Conservation (phyloP, 1,140 invertebrate genomes). For the Parapsyche elsis region DNA sequence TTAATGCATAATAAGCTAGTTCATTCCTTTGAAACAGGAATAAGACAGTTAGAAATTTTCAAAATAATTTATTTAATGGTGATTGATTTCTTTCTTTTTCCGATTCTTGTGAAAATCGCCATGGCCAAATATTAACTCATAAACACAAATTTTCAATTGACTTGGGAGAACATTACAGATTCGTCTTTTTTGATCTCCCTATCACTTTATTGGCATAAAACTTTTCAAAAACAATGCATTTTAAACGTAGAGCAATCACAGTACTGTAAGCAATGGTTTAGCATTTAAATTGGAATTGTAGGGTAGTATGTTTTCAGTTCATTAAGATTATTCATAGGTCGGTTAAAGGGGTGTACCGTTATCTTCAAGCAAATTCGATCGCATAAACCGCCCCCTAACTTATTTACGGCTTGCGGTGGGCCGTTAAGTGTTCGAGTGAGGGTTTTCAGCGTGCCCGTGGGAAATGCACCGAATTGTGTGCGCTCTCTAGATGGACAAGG, state of each 20-base stretch:
- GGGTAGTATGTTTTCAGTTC: neutral
- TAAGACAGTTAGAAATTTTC: no score
- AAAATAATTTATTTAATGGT: no score
- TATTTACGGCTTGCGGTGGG: constrained; percentile 11
- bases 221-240: no score
- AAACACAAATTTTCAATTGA: constrained; percentile 1
- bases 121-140: neutral
- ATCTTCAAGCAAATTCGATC: neutral
- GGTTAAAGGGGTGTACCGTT: neutral
- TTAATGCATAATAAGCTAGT: no score
- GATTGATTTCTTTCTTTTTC: no score
- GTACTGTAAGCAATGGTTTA: no score
- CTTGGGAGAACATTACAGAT: neutral
- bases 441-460: constrained; percentile 7
- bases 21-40: no score
- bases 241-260: no score
- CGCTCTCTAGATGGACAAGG: constrained; percentile 26
- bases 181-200: neutral
- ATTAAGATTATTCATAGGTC: constrained; percentile 2
- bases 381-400: constrained; percentile 2
- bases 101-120: neutral
- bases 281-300: no score
- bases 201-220: no score
- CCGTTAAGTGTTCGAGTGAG: constrained; percentile 21
- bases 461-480: constrained; percentile 23